Conservation (phyloP, 2,888 invertebrate species). For the Acleris cristana region DNA sequence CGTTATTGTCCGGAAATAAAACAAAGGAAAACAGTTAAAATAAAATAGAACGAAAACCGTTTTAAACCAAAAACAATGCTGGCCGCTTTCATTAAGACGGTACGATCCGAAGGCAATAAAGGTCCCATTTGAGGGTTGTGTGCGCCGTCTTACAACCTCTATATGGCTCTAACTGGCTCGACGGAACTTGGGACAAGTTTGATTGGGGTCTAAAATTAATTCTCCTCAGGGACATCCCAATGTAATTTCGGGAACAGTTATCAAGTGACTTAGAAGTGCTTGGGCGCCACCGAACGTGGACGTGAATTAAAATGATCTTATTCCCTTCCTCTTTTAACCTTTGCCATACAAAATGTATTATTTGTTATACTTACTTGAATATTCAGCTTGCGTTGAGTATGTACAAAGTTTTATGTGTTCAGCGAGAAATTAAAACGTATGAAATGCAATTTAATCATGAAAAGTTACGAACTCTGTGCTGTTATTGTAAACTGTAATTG, state of each 20-base stretch:
- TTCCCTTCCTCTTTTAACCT: not conserved
- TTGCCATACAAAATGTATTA: not conserved
- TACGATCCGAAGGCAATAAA: slow-evolving; percentile 26
- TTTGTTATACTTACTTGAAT: not conserved
- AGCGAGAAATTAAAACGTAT: too few relatives aligned
- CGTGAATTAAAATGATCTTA: slow-evolving; percentile 21
- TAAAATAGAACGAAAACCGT: slow-evolving; percentile 11
- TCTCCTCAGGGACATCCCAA: slow-evolving; percentile 59
- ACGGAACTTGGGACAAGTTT: slow-evolving; percentile 60
- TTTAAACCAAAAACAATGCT: slow-evolving; percentile 16
- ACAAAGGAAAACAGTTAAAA: not conserved
- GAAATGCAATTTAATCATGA: too few relatives aligned
- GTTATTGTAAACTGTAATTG: too few relatives aligned
- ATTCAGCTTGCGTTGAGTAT: too few relatives aligned
- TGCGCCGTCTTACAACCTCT: slow-evolving; percentile 44
- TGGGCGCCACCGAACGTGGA: slow-evolving; percentile 43
- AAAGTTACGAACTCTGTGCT: too few relatives aligned
- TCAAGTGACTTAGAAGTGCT: slow-evolving; percentile 56
- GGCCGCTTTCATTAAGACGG: slow-evolving; percentile 24
- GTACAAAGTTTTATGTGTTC: too few relatives aligned
- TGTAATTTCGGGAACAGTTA: slow-evolving; percentile 63
- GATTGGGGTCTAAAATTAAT: slow-evolving; percentile 72
- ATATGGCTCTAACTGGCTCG: slow-evolving; percentile 48
- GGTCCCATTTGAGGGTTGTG: slow-evolving; percentile 32
- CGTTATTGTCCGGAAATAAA: not conserved